Base-by-base conservation (phyloP, 2,888 invertebrate genomes). In the Aspidiotus destructor region DNA sequence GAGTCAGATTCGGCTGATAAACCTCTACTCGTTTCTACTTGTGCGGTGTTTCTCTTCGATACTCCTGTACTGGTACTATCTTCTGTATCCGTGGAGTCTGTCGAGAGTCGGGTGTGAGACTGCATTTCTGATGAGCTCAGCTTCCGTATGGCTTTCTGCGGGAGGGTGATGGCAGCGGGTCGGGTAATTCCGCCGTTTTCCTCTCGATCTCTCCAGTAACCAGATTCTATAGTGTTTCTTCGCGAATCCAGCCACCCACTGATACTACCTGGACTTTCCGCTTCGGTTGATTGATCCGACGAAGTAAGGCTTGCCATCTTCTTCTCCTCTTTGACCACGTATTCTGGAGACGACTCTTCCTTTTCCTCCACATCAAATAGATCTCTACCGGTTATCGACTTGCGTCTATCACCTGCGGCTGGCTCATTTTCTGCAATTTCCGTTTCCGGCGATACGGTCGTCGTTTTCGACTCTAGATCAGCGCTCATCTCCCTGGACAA, bases 1-100 rank as follows among this genome's bases (percentile, higher is more conserved):
- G 58, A 44, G 13, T 70, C 67, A 0, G 70, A 70, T n/a, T 69
- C 70, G 11, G 69, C 44, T n/a, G 70, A 70, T 8, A 63, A 42
- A 41, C 71, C 71, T 17, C 70, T 60, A 61, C 62, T 55, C 44
- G 69, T 72, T 61, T 62, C 72, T 17, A 65, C 71, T 55, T 60
- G 63, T 17, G 44, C 69, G 48, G 61, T 70, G n/a, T 65, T 48
- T 8, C 58, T n/a, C 55, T 65, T 65, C 5, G 44, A 57, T 2
- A 44, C 40, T 15, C 81, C 81, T 71, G 82, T 83, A 54, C 41
- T 70, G 60, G 48, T 69, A 73, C 82, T 80, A 71, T 84, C 84
- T 10, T 83, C 83, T 41, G 84, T 80, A 71, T 86, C 86, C 73
- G 84, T 84, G 0, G 86, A 86, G 74, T 86, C 86, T 10, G 85